phyloP scores from a whole-genome alignment of 2,113 vertebrate genomes.

The Cochlearius cochlearius region DNA sequence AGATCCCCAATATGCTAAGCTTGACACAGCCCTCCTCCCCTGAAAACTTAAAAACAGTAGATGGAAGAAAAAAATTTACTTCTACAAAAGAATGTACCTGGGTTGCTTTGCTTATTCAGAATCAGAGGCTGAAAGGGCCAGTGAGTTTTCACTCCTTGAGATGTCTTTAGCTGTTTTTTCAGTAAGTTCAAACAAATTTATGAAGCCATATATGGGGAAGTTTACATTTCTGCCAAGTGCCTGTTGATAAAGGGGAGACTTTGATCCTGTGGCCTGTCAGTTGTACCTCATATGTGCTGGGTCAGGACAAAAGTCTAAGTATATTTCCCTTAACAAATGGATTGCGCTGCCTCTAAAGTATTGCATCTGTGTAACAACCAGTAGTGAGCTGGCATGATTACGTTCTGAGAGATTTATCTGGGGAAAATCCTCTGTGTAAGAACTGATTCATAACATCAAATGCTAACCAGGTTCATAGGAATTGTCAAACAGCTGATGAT shows the following conservation, averaged over 20 bases:
- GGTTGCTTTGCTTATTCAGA: not conserved
- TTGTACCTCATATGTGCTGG: not conserved
- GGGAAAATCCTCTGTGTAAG: not conserved
- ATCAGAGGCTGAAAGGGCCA: not conserved
- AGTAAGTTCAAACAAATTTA: not conserved
- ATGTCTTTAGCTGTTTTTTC: not conserved
- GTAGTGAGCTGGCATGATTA: not conserved
- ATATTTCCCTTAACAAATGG: not conserved
- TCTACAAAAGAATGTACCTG: fast-evolving
- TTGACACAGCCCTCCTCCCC: fast-evolving
- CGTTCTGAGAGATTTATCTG: not conserved
- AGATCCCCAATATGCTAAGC: fast-evolving
- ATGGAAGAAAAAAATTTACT: not conserved
- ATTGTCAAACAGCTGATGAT: not conserved
- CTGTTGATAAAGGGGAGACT: conserved; percentile 46
- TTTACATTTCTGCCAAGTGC: conserved; percentile 42
- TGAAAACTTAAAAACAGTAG: not conserved
- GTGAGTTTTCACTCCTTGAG: not conserved
- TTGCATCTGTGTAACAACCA: not conserved
- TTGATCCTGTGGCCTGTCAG: conserved; percentile 36
- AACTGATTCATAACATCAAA: not conserved
- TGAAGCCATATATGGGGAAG: conserved; percentile 25
- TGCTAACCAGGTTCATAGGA: not conserved
- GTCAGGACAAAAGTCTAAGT: conserved; percentile 40
- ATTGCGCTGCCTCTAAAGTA: not conserved